A percentile compares a stretch with the other conserved stretches of the same genome.
These are phyloP conservation scores for Drosophila affinis DNA, from an alignment of 2,888 invertebrate genomes.

Conservation along the genomic window DNA sequence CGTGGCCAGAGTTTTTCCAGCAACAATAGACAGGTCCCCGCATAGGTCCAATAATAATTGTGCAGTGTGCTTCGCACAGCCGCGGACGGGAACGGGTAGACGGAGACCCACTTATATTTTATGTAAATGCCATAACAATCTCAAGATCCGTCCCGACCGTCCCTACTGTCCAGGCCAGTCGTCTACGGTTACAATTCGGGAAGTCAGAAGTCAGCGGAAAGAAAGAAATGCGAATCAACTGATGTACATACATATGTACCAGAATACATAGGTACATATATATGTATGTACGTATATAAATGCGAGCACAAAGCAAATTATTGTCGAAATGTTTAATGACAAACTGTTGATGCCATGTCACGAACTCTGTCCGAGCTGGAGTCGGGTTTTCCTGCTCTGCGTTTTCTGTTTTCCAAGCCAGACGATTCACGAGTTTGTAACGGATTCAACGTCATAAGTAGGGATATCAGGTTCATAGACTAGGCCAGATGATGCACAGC, in stretches of 20 bases:
- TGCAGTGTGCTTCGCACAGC: constrained; percentile 34
- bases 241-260: constrained; percentile 13
- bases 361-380: constrained; percentile 70
- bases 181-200: constrained; percentile 68
- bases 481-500: constrained; percentile 4
- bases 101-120: constrained; percentile 69
- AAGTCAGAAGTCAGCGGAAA: constrained; percentile 54
- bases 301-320: constrained; percentile 80
- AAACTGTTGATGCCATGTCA: constrained; percentile 84
- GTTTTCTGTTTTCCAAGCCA: constrained; percentile 33
- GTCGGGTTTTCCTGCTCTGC: constrained; percentile 35
- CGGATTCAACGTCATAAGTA: constrained; percentile 60
- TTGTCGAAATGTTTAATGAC: constrained; percentile 84
- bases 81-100: neutral
- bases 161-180: constrained; percentile 35
- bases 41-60: constrained; percentile 71
- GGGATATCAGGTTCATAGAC: constrained; percentile 41
- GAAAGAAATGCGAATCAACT: constrained; percentile 51
- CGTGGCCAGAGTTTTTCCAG: constrained; percentile 62
- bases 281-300: constrained; percentile 50
- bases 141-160: constrained; percentile 26
- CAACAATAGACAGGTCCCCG: constrained; percentile 67
- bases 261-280: neutral
- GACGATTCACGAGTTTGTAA: constrained; percentile 81
- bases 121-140: constrained; percentile 76